Conservation (phyloP, 35 echinoderm and acorn worm species). For the Acanthaster planci region DNA sequence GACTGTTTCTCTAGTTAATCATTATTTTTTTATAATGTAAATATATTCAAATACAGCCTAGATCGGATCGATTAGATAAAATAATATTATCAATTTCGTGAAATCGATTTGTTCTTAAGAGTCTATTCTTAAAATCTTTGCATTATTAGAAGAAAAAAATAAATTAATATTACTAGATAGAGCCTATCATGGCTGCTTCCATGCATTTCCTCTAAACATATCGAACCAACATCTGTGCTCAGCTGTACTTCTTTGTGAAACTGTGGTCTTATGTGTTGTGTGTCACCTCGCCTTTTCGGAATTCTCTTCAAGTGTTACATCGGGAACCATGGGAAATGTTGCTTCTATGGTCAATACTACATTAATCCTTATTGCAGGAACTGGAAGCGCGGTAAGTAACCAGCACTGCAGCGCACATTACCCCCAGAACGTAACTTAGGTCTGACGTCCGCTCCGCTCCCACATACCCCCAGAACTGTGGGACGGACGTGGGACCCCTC, state of each 20-base stretch:
- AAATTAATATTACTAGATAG: not conserved
- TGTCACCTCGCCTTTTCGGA: not conserved
- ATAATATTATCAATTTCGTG: too few relatives aligned
- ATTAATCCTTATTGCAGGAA: constrained; percentile 38
- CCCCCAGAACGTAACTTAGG: too few relatives aligned
- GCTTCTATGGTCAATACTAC: not conserved
- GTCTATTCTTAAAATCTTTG: not conserved
- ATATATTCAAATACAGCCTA: too few relatives aligned
- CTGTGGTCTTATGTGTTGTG: too few relatives aligned
- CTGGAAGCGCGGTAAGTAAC: constrained; percentile 36
- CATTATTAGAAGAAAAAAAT: not conserved
- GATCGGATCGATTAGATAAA: too few relatives aligned
- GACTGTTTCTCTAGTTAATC: too few relatives aligned
- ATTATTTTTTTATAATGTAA: too few relatives aligned
- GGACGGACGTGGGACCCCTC: too few relatives aligned
- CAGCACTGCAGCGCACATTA: not conserved
- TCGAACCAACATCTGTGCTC: too few relatives aligned
- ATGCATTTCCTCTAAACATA: not conserved
- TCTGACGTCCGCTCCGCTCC: too few relatives aligned
- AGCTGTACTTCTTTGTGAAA: too few relatives aligned
- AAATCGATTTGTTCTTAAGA: not conserved
- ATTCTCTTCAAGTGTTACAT: not conserved
- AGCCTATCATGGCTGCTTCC: constrained; percentile 42
- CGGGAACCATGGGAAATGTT: not conserved
- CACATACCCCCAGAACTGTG: not conserved